phyloP scores from a whole-genome alignment of 1,140 invertebrate species.

The Scylla paramamosain region DNA sequence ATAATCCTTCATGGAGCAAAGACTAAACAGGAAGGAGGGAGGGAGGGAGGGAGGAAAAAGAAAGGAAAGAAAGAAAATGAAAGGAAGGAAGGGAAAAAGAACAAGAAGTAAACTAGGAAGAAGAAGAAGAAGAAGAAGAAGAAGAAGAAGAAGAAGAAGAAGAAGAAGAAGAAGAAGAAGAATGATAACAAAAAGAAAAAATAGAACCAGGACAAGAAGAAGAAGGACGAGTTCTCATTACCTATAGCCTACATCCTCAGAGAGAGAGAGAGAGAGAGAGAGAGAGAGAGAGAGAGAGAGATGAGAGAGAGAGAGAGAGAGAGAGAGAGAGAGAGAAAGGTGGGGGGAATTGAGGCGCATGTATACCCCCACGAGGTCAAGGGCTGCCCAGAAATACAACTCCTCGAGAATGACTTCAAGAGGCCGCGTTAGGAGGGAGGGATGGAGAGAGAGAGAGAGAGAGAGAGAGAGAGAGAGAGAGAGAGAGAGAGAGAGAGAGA shows the following conservation, averaged over 20 bases:
- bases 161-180: slow-evolving; percentile 2
- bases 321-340: background rate
- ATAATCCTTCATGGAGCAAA: too few species aligned
- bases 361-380: background rate
- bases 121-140: background rate
- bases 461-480: slow-evolving; percentile 25
- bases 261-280: background rate
- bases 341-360: background rate
- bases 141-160: background rate
- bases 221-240: background rate
- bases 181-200: background rate
- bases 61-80: too few species aligned
- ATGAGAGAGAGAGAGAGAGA: background rate
- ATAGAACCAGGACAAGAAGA: background rate
- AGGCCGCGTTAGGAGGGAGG: background rate
- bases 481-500: too few species aligned
- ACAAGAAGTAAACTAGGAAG: background rate
- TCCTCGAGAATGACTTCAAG: too few species aligned
- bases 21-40: too few species aligned
- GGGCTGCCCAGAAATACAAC: background rate
- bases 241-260: too few species aligned
- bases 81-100: too few species aligned
- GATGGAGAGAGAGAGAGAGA: slow-evolving; percentile 17
- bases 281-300: slow-evolving; percentile 5
- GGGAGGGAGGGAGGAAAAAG: too few species aligned